Conservation (phyloP, 2,113 vertebrate species). For the Etia nguti region DNA sequence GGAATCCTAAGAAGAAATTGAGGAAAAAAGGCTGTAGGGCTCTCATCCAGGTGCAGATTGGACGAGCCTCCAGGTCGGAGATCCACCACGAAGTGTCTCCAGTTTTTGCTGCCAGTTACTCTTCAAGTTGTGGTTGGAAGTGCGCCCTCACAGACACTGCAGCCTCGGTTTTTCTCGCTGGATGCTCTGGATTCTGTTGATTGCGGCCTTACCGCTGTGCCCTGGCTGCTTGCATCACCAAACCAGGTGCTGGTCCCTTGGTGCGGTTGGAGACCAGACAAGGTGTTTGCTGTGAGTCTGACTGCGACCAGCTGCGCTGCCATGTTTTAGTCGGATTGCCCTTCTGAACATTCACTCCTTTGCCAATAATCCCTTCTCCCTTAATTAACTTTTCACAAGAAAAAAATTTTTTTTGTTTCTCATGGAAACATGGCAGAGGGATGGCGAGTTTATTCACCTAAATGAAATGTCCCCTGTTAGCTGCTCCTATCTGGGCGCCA, state of each 20-base stretch:
- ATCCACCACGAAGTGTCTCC: neutral
- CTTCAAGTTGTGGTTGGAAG: neutral
- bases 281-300: neutral
- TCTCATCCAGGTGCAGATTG: neutral
- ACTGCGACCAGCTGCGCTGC: neutral
- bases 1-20: neutral
- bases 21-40: rapidly evolving
- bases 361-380: neutral
- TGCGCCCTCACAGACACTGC: neutral
- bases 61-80: neutral
- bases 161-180: neutral
- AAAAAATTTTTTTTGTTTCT: no score
- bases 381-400: neutral
- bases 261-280: neutral
- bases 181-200: neutral
- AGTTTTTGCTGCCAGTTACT: neutral
- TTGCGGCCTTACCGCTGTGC: neutral
- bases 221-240: neutral
- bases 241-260: neutral
- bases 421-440: no score
- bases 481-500: no score
- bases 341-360: neutral
- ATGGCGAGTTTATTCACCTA: no score
- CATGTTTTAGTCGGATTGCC: neutral
- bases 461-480: no score